phyloP scores from a whole-genome alignment of 2,888 invertebrate genomes.

The Apamea sordens region DNA sequence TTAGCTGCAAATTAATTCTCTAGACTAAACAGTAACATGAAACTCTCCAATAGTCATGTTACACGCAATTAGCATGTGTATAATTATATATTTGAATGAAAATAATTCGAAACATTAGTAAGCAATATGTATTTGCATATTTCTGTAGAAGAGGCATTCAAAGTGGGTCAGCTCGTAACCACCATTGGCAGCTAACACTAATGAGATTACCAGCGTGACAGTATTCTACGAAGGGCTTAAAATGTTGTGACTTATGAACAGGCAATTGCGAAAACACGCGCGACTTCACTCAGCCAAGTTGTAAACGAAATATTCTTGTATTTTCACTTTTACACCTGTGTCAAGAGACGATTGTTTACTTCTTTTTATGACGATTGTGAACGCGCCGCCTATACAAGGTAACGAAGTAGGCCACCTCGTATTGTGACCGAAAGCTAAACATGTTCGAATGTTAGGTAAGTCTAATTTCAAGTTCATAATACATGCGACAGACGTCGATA shows the following conservation, averaged over 20 bases:
- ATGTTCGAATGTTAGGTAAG: slow-evolving; percentile 56
- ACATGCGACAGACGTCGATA: slow-evolving; percentile 35
- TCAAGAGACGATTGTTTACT: slow-evolving; percentile 84
- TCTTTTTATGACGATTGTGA: slow-evolving; percentile 72
- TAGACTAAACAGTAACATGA: slow-evolving; percentile 57
- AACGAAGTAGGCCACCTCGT: slow-evolving; percentile 70
- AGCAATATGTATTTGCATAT: slow-evolving; percentile 47
- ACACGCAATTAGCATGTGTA: slow-evolving; percentile 30
- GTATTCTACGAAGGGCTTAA: slow-evolving; percentile 66
- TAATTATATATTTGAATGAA: slow-evolving; percentile 16
- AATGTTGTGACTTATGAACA: slow-evolving; percentile 63
- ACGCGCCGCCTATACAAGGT: slow-evolving; percentile 64
- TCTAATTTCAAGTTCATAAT: slow-evolving; percentile 60
- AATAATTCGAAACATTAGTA: slow-evolving; percentile 35
- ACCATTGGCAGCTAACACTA: slow-evolving; percentile 63
- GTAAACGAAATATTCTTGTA: slow-evolving; percentile 77
- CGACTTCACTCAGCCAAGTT: slow-evolving; percentile 60
- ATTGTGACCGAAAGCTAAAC: slow-evolving; percentile 59
- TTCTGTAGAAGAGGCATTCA: slow-evolving; percentile 57
- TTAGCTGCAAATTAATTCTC: slow-evolving; percentile 24
- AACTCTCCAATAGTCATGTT: slow-evolving; percentile 40
- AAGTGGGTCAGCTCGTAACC: slow-evolving; percentile 67
- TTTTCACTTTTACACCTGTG: slow-evolving; percentile 85
- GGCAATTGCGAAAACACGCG: slow-evolving; percentile 69
- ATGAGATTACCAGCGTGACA: slow-evolving; percentile 64